Percentiles rank a stretch among this genome's conserved stretches.
Conservation (phyloP, 2,888 invertebrate genomes). For the Acanthosoma haemorrhoidale region DNA sequence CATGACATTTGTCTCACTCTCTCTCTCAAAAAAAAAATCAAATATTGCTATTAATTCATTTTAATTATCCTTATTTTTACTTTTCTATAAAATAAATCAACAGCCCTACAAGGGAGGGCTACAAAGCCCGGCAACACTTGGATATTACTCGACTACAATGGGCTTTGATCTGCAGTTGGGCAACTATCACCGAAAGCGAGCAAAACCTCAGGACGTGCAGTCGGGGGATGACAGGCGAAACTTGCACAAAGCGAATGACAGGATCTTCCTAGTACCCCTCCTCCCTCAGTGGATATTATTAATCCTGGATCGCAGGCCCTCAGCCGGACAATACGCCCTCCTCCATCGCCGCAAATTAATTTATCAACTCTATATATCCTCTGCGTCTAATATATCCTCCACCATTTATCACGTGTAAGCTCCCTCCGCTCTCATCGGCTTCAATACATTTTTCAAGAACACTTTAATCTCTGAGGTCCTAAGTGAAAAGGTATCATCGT, state of each 20-base stretch:
- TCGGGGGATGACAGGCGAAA: background rate
- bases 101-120: too few species aligned
- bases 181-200: too few species aligned
- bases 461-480: background rate
- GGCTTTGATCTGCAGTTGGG: too few species aligned
- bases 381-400: background rate
- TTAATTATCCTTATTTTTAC: too few species aligned
- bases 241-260: too few species aligned
- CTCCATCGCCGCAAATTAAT: background rate
- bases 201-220: too few species aligned
- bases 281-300: background rate
- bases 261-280: background rate
- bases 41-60: too few species aligned
- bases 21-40: too few species aligned
- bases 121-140: too few species aligned
- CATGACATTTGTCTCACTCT: too few species aligned
- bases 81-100: too few species aligned
- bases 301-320: background rate
- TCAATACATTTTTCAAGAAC: background rate
- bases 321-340: background rate
- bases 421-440: background rate
- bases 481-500: background rate
- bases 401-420: background rate
- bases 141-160: too few species aligned
- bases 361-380: background rate